phyloP scores from a whole-genome alignment of 2,888 invertebrate genomes.

The Nematopogon swammerdamellus region DNA sequence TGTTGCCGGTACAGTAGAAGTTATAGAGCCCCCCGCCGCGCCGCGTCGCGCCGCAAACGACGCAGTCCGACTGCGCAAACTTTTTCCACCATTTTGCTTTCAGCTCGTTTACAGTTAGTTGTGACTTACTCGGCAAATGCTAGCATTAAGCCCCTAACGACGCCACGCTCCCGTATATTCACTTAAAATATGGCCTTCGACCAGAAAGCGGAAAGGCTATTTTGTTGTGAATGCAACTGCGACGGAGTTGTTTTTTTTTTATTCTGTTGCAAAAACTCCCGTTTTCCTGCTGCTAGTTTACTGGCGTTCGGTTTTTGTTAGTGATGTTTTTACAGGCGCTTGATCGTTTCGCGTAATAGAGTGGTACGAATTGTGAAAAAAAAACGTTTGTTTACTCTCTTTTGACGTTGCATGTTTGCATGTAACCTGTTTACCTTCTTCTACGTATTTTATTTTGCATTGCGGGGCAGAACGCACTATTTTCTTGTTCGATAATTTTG shows the following conservation, averaged over 20 bases:
- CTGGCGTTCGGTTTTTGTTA: neutral
- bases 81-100: neutral
- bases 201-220: neutral
- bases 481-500: too few species aligned
- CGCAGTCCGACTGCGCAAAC: neutral
- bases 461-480: too few species aligned
- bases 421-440: too few species aligned
- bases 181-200: neutral
- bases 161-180: neutral
- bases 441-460: too few species aligned
- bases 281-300: neutral
- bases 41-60: neutral
- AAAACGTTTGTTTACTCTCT: too few species aligned
- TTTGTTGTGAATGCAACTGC: neutral
- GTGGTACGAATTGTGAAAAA: too few species aligned
- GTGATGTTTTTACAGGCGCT: neutral
- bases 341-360: too few species aligned
- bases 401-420: too few species aligned
- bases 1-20: too few species aligned
- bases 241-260: neutral
- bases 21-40: too few species aligned
- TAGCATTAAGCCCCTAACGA: neutral
- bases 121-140: neutral
- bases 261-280: neutral
- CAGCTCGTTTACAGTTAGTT: neutral